These are phyloP conservation scores for Catostylus mosaicus DNA, from an alignment of 30 jellyfish, hydroid and myxozoan species.

Conservation along the genomic window DNA sequence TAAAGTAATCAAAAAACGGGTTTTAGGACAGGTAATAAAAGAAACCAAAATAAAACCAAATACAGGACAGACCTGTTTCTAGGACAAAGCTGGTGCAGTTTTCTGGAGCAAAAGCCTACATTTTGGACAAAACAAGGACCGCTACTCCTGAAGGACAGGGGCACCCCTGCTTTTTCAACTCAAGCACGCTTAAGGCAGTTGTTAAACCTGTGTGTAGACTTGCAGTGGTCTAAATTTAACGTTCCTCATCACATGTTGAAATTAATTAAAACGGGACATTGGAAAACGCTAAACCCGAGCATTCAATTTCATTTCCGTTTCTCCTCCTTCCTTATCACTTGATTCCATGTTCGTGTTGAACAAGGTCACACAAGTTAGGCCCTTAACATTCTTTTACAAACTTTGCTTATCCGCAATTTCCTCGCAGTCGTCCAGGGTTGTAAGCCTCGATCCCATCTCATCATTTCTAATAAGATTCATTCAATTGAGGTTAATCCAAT, in stretches of 20 bases:
- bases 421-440: background rate
- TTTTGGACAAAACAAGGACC: too few relatives aligned
- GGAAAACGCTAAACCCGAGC: constrained; percentile 8
- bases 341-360: background rate
- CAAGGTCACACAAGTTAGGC: constrained; percentile 13
- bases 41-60: too few relatives aligned
- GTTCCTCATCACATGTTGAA: background rate
- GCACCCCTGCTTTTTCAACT: too few relatives aligned
- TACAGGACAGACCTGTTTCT: too few relatives aligned
- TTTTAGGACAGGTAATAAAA: too few relatives aligned
- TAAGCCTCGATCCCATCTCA: background rate
- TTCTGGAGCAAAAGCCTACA: too few relatives aligned
- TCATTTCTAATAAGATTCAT: too few relatives aligned
- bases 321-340: constrained; percentile 35
- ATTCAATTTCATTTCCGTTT: constrained; percentile 14
- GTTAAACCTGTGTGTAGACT: background rate
- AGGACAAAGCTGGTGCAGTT: too few relatives aligned
- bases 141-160: too few relatives aligned
- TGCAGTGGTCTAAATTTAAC: background rate
- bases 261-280: background rate
- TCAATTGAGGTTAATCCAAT: background rate
- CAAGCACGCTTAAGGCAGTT: too few relatives aligned
- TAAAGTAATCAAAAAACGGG: too few relatives aligned
- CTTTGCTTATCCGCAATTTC: background rate
- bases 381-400: background rate